phyloP scores from a whole-genome alignment of 2,888 invertebrate species.

The Drepana falcataria region DNA sequence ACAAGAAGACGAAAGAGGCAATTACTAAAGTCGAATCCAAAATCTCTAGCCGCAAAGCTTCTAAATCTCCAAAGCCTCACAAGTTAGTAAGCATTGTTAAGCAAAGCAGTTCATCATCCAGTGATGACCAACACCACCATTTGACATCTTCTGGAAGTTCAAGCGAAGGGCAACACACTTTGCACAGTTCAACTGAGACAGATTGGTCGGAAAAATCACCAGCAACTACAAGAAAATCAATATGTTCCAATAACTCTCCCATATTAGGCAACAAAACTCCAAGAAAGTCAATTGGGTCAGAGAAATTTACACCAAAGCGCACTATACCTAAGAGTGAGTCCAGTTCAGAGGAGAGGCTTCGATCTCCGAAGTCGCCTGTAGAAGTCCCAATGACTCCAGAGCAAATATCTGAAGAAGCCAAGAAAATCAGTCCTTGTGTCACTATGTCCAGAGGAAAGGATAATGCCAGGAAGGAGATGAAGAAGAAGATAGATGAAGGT shows the following conservation, averaged over 20 bases:
- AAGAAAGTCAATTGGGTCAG: slow-evolving; percentile 6
- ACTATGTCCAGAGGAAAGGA: slow-evolving; percentile 80
- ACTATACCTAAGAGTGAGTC: slow-evolving; percentile 57
- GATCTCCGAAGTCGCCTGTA: slow-evolving; percentile 44
- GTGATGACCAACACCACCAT: slow-evolving; percentile 6
- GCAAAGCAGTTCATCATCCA: not conserved
- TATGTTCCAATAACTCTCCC: slow-evolving; percentile 15
- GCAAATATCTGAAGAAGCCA: slow-evolving; percentile 36
- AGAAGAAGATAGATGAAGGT: slow-evolving; percentile 63
- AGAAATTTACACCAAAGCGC: slow-evolving; percentile 34
- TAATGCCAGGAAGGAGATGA: slow-evolving; percentile 78
- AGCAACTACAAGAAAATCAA: slow-evolving; percentile 5
- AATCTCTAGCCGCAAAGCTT: not conserved
- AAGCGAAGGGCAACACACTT: not conserved
- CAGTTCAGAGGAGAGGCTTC: slow-evolving; percentile 51
- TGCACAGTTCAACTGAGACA: not conserved
- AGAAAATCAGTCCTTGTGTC: slow-evolving; percentile 76
- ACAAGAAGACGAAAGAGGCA: slow-evolving; percentile 13
- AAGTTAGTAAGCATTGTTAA: not conserved
- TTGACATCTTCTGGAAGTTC: not conserved
- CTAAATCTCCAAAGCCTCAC: not conserved
- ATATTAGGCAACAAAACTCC: slow-evolving; percentile 7
- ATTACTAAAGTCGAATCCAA: slow-evolving; percentile 8
- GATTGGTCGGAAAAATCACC: slow-evolving; percentile 1
- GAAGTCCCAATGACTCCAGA: slow-evolving; percentile 41